Evolutionary conservation across 2,888 invertebrate genomes (phyloP), one percentile per base, ranked within the genome.

Genomic region (Caenorhabditis sp.): DNA sequence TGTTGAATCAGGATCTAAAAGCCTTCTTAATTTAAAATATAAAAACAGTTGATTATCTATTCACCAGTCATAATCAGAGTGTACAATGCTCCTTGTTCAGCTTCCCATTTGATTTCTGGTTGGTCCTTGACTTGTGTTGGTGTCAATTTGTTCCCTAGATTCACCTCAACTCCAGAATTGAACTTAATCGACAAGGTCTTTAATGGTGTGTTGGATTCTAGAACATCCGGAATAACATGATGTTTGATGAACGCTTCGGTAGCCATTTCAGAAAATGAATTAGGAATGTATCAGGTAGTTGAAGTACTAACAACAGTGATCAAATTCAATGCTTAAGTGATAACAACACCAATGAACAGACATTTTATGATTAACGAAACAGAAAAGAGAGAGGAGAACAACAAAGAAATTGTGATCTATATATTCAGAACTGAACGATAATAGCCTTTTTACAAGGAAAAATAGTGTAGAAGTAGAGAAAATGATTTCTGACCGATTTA

Each of bases 1-100:
- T 0, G 95, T 95, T 10, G 95, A 95, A 90, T 95, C 95, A 0
- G 95, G 95, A 90, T 96, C 95, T 90, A 64, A 64, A 84, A 36
- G 21, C 52, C 59, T 20, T 21, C 21, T 56, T 12, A 21, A 27
- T 25, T 56, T 5, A 57, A 38, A 21, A 12, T 21, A 17, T 53
- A 31, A 31, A 31, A 31, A 21, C 38, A n/a, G 50, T 12, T 52
- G 27, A 38, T 31, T 23, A 31, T 59, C 58, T 50, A 70, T 78
- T 78, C 85, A 92, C 94, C 94, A 62, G 93, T 93, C 93, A 94
- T 92, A 84, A 92, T 92, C 2, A 95, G 89, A 0, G 93, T 93
- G 88, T 95, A 95, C 64, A 91, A 91, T 2, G 86, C 85, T 52
- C 81, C 87, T 2, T 83, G 71, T 63, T 90, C 88, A 8, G 88